phyloP scores from a whole-genome alignment of 1,140 invertebrate species.

The Pteromalus puparum region DNA sequence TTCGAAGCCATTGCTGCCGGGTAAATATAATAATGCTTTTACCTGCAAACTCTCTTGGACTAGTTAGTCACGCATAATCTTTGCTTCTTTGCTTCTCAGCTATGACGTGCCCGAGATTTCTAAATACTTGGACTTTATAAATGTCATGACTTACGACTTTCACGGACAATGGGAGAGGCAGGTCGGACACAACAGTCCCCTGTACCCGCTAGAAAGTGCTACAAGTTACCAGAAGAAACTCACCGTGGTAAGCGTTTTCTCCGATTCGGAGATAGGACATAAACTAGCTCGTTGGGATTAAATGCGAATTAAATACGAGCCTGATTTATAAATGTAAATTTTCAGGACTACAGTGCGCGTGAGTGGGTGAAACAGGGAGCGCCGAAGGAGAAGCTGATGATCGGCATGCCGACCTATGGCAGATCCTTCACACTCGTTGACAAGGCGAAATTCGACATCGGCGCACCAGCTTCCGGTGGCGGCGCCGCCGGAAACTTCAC shows the following conservation, averaged over 20 bases:
- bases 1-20: conserved; percentile 95
- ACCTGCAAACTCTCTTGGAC: no score
- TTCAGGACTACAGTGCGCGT: conserved; percentile 91
- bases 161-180: conserved; percentile 95
- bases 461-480: conserved; percentile 91
- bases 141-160: conserved; percentile 97
- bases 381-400: conserved; percentile 95
- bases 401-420: conserved; percentile 97
- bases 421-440: conserved; percentile 95
- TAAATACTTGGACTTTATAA: conserved; percentile 95
- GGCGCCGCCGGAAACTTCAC: conserved; percentile 90
- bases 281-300: no score
- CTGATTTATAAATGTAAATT: no score
- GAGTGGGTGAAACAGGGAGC: conserved; percentile 97
- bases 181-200: conserved; percentile 93
- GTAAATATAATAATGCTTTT: conserved; percentile 72
- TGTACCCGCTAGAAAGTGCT: conserved; percentile 91
- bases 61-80: no score
- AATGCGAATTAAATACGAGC: no score
- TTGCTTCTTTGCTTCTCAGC: conserved; percentile 69
- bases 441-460: conserved; percentile 92
- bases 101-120: conserved; percentile 96
- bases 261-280: neutral
- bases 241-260: conserved; percentile 83
- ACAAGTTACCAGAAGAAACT: conserved; percentile 93